Base-by-base conservation (phyloP, 2,113 vertebrate genomes). In the Romanogobio albipinnatus region DNA sequence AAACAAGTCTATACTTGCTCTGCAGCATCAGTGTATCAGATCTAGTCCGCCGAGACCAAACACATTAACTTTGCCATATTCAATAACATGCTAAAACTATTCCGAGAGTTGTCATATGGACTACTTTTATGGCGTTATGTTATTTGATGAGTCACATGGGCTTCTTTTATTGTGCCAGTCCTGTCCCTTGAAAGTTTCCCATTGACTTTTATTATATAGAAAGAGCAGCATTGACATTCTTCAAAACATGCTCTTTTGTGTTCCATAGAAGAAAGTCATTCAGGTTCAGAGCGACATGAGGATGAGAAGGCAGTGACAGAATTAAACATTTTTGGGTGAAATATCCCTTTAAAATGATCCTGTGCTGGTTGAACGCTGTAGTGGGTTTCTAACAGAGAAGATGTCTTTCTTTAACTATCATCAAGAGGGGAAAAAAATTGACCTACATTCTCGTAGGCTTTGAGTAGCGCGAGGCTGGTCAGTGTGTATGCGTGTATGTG, bases 391-490 rank as follows among this genome's bases (percentile, higher is more conserved):
- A 19, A 76, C 24, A 11, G 49, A 76, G 49, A 29, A 47, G 66
- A 22, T 36, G 22, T 49, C 56, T 36, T 70, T 45, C 56, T 49
- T 45, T 29, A 49, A 53, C 49, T 75, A 33, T 26, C 82, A 36
- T 64, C 84, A 43, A 0, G 75, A 62, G 81, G 53, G 81, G 58
- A 33, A 83, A 76, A 59, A 62, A 33, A 87, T 9, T 79, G 87
- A 83, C 90, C 85, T 81, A 87, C 86, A 88, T 89, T 90, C 82
- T 78, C 39, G 0, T 66, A 76, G 74, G 53, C 83, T 86, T 86
- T 58, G 86, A 88, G 80, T 84, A 88, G 84, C 22, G 85, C 89
- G 90, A 88, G 91, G 86, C 88, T 81, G 87, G 76, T 90, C 89
- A 81, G 61, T 17, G 45, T 43, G 64, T 62, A 70, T 59, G 29